These are phyloP conservation scores for Aphrocallistes beatrix DNA, from an alignment of 37 sponge, comb jelly and placozoan genomes.

Conservation along the genomic window DNA sequence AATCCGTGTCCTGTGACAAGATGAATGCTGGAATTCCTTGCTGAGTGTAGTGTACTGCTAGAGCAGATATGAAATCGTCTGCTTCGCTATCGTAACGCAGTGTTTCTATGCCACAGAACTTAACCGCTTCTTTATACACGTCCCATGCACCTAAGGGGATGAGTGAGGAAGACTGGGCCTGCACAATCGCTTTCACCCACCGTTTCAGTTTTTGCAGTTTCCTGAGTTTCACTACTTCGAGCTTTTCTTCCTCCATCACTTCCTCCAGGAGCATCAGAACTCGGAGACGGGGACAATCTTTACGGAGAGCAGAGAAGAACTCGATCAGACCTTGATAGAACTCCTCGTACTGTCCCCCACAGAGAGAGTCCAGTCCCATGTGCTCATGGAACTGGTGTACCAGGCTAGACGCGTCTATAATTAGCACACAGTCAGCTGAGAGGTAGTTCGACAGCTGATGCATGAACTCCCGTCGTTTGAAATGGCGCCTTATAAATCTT, in stretches of 20 bases:
- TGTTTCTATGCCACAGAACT: not conserved
- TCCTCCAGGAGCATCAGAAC: not conserved
- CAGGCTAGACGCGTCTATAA: not conserved
- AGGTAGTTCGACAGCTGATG: not conserved
- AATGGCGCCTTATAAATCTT: not conserved
- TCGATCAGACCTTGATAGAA: not conserved
- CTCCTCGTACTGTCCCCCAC: slow-evolving; percentile 12
- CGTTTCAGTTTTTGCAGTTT: not conserved
- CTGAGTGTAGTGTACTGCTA: not conserved
- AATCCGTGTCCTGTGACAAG: not conserved
- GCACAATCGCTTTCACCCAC: not conserved
- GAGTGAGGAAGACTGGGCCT: not conserved
- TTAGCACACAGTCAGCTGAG: not conserved
- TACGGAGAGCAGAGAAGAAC: not conserved
- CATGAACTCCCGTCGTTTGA: not conserved
- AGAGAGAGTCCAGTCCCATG: not conserved
- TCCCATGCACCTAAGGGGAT: not conserved
- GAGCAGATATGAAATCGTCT: not conserved
- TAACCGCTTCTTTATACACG: not conserved
- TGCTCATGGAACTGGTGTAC: not conserved
- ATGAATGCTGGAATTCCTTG: not conserved
- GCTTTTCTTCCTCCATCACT: not conserved
- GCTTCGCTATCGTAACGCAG: not conserved
- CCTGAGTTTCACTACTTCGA: not conserved
- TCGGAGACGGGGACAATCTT: not conserved